Evolutionary conservation across 2,797 vertebrate genomes (phyloP), one percentile per base, ranked within the genome.

Genomic region (Coregonus ussuriensis): DNA sequence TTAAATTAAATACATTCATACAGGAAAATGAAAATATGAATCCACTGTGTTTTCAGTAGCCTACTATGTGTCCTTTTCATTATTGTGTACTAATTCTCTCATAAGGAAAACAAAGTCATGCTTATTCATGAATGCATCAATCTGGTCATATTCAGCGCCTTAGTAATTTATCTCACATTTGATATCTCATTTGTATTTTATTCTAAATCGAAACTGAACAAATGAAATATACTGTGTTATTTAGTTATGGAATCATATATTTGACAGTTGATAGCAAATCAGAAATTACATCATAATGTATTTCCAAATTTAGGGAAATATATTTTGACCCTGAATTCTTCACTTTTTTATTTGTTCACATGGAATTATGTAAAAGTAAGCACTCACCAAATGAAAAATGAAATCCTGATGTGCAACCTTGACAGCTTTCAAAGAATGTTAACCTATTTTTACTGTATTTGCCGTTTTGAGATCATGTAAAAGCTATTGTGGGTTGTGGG

Each of bases 201-300:
- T 25, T 25, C 59, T 63, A 25, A 63, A 63, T 2, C 3, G n/a
- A 25, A 11, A 25, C 18, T 25, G 7, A 63, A 63, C 21, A 63
- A 63, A 63, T 25, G 9, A 25, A 63, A 77, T 79, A 69, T 75
- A 77, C 79, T 78, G 75, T 37, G 74, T 62, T n/a, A 59, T 47
- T 47, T 47, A 9, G 3, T 13, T 47, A 9, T 47, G 41, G 11
- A 47, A 47, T 47, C 9, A 47, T 47, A 47, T 47, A 47, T 13
- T 47, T 11, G 41, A 47, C 41, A 47, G 9, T 13, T 47, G 11
- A 47, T 47, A 47, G 41, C 7, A 11, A 47, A 47, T 47, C 7
- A 11, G 16, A 21, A 16, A 63, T 47, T 11, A 47, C 41, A 47
- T 11, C 41, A 11, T 47, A 9, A 47, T 47, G 41, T 47, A 47